These are phyloP conservation scores for Gadopsis bispinosus DNA, from an alignment of 2,797 vertebrate species.

Conservation along the genomic window DNA sequence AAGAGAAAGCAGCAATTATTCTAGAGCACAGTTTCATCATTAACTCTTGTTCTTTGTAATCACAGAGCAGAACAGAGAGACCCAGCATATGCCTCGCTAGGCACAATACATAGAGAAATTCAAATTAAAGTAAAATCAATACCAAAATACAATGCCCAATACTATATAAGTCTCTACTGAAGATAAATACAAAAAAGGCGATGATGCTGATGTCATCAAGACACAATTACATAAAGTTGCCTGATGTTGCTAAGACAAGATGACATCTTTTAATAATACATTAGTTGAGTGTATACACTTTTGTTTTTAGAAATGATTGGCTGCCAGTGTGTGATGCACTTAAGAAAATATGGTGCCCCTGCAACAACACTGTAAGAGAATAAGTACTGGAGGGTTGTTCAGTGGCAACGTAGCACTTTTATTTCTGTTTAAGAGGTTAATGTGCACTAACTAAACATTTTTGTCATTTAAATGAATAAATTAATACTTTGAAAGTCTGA, in stretches of 20 bases:
- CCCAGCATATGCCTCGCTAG: conserved; percentile 2
- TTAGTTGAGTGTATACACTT: background rate
- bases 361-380: conserved; percentile 11
- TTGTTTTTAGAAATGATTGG: conserved; percentile 5
- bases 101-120: background rate
- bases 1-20: conserved; percentile 34
- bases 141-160: background rate
- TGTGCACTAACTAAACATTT: background rate
- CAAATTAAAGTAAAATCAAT: background rate
- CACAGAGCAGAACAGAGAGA: conserved; percentile 24
- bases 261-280: background rate
- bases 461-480: conserved; percentile 1
- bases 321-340: conserved; percentile 10
- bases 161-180: background rate
- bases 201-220: background rate
- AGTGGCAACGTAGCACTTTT: background rate
- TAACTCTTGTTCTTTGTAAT: conserved; percentile 29
- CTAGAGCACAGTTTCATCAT: conserved; percentile 25
- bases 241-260: background rate
- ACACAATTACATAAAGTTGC: conserved; percentile 10
- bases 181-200: background rate
- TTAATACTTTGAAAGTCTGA: background rate
- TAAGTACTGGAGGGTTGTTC: background rate
- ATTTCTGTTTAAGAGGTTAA: background rate
- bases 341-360: conserved; percentile 1